Evolutionary conservation across 2,113 vertebrate genomes (phyloP).

Genomic region (Motacilla alba): DNA sequence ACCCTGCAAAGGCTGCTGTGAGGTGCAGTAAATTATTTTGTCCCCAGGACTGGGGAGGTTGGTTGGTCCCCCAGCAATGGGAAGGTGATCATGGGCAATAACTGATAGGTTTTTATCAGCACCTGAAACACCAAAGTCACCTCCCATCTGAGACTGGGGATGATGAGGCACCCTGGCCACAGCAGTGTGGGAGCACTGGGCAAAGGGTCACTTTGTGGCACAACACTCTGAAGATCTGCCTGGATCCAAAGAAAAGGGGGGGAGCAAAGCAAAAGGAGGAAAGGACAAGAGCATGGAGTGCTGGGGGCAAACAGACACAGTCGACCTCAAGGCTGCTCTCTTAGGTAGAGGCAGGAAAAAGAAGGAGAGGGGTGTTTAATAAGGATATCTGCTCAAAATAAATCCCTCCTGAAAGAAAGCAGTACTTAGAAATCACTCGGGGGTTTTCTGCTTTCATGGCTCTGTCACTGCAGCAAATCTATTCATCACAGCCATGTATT

Average conservation of each 20-base stretch:
- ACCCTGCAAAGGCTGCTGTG: background rate
- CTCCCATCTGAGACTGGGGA: background rate
- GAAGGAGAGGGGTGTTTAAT: background rate
- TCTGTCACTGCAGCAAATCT: constrained; percentile 12
- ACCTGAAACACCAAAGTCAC: background rate
- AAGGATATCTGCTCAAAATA: background rate
- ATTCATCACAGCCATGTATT: constrained; percentile 22
- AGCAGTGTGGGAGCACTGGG: background rate
- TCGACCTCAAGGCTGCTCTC: background rate
- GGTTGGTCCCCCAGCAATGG: background rate
- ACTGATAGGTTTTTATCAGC: background rate
- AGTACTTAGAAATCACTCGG: background rate
- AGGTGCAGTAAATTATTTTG: background rate
- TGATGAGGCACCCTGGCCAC: background rate
- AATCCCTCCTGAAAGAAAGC: background rate
- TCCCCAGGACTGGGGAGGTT: background rate
- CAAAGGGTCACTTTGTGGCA: background rate
- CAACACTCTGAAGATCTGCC: background rate
- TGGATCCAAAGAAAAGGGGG: background rate
- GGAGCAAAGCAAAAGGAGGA: background rate
- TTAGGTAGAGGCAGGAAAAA: background rate
- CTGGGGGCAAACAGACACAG: background rate
- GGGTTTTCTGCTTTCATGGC: background rate
- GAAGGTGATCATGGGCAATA: background rate
- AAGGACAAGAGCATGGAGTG: background rate